A percentile compares a stretch with the other conserved stretches of the same genome.
Evolutionary conservation across 2,888 invertebrate species (phyloP).

Genomic region (Lagria hirta): DNA sequence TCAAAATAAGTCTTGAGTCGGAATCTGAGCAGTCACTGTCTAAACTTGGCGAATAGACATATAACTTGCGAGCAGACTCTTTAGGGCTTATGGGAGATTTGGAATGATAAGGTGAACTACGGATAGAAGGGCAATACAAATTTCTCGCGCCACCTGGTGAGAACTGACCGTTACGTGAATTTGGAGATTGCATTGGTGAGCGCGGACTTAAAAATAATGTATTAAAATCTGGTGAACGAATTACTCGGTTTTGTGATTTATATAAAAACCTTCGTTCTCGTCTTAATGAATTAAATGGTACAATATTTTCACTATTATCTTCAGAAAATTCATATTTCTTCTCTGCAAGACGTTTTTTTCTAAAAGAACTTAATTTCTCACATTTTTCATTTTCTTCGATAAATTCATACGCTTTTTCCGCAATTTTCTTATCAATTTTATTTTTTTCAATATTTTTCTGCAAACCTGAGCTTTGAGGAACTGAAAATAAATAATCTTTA

Average conservation of each 20-base stretch:
- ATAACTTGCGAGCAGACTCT: constrained; percentile 49
- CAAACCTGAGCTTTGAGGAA: constrained; percentile 45
- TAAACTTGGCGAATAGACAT: constrained; percentile 53
- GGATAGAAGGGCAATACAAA: constrained; percentile 48
- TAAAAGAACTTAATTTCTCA: constrained; percentile 82
- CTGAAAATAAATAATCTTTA: constrained; percentile 50
- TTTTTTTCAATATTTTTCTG: constrained; percentile 38
- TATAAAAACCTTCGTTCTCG: constrained; percentile 49
- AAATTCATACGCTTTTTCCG: constrained; percentile 81
- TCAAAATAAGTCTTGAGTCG: constrained; percentile 50
- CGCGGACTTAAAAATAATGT: constrained; percentile 50
- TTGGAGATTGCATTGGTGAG: constrained; percentile 53
- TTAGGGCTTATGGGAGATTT: constrained; percentile 52
- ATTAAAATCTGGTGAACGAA: constrained; percentile 50
- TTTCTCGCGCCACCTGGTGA: constrained; percentile 48
- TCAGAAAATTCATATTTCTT: constrained; percentile 92
- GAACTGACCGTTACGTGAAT: constrained; percentile 51
- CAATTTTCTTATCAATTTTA: constrained; percentile 56
- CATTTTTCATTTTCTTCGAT: constrained; percentile 82
- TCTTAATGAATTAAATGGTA: constrained; percentile 65
- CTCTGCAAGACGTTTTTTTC: constrained; percentile 82
- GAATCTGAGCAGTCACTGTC: constrained; percentile 54
- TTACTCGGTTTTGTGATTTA: constrained; percentile 44
- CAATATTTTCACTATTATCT: constrained; percentile 68
- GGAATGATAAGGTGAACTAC: constrained; percentile 51